A percentile compares a stretch with the other conserved stretches of the same genome.
Evolutionary conservation across 2,797 vertebrate genomes (phyloP).

Genomic region (Eospalax fontanierii): DNA sequence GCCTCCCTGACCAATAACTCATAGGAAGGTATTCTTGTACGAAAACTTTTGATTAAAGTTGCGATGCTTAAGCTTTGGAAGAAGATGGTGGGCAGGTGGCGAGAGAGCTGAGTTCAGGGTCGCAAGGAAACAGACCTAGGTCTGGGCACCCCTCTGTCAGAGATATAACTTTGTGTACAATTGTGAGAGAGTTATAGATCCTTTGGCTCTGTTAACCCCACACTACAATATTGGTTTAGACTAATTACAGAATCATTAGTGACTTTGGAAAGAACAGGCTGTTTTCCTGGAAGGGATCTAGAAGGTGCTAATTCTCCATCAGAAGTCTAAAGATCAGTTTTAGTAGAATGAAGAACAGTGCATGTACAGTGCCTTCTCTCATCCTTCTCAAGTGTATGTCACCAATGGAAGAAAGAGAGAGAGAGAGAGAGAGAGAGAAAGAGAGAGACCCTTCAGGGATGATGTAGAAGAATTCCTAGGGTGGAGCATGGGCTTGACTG

Average conservation of each 20-base stretch:
- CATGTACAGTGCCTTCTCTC: fast-evolving
- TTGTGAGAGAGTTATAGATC: not conserved
- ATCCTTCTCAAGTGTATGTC: fast-evolving
- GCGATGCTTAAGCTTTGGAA: not conserved
- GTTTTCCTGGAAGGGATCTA: not conserved
- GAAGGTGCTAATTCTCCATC: not conserved
- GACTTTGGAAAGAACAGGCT: not conserved
- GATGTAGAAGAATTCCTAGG: not conserved
- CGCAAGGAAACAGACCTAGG: not conserved
- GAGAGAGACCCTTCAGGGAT: not conserved
- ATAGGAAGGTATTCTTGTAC: no score
- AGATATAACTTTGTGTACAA: not conserved
- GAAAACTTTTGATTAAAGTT: not conserved
- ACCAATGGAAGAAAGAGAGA: not conserved
- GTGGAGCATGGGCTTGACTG: not conserved
- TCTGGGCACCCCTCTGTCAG: not conserved
- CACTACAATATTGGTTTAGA: not conserved
- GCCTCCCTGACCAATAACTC: no score
- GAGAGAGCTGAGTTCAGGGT: not conserved
- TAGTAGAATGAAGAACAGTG: not conserved
- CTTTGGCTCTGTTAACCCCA: not conserved
- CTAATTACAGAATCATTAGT: not conserved
- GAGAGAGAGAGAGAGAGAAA: not conserved
- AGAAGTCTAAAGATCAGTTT: not conserved
- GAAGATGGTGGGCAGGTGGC: not conserved